phyloP scores from a whole-genome alignment of 92 coral and sea anemone genomes.

The Porites evermanni region DNA sequence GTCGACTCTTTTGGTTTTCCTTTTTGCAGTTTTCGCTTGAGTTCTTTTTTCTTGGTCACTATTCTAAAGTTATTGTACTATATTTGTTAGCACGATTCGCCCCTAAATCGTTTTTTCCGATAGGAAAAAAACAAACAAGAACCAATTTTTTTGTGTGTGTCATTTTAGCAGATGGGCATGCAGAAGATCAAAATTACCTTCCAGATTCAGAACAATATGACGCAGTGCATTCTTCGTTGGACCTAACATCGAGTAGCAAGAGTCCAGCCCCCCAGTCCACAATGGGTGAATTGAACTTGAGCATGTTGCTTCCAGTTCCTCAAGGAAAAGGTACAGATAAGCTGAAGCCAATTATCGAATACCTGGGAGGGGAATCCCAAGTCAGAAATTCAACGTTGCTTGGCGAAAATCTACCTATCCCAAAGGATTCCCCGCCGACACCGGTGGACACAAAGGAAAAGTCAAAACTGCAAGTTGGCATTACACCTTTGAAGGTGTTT shows the following conservation, averaged over 20 bases:
- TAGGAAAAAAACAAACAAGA: too few species aligned
- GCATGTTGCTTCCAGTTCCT: constrained; percentile 53
- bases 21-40: too few species aligned
- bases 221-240: constrained; percentile 5
- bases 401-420: constrained; percentile 37
- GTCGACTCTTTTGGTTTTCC: too few species aligned
- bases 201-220: constrained; percentile 13
- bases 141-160: too few species aligned
- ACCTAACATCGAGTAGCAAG: constrained; percentile 17
- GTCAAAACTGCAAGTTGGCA: neutral
- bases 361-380: constrained; percentile 25
- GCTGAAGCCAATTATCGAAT: constrained; percentile 41
- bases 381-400: constrained; percentile 11
- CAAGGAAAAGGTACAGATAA: constrained; percentile 25
- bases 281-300: constrained; percentile 30
- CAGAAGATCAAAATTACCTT: neutral
- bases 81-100: too few species aligned
- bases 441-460: neutral
- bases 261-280: neutral
- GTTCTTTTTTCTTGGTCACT: too few species aligned
- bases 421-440: constrained; percentile 28
- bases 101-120: neutral
- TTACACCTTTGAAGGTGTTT: neutral
- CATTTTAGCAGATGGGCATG: neutral
- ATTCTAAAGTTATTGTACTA: too few species aligned